Evolutionary conservation across 2,888 invertebrate species (phyloP).

Genomic region (Torymus aiolomorphi): DNA sequence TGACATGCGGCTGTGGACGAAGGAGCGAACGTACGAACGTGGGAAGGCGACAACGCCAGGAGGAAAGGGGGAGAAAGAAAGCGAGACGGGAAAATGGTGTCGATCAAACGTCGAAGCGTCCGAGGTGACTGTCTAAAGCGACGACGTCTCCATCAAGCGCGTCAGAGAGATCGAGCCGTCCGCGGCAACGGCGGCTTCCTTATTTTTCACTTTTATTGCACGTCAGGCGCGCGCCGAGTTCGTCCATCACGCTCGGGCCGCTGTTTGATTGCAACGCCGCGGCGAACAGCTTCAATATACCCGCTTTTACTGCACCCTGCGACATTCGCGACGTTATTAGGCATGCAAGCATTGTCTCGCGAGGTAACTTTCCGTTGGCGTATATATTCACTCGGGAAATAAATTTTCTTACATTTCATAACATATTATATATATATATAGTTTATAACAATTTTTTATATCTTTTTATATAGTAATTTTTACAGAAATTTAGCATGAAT

Average conservation of each 20-base stretch:
- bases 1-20: conserved; percentile 31
- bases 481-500: no score
- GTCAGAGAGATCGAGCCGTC: conserved; percentile 61
- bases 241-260: conserved; percentile 42
- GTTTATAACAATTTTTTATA: no score
- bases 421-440: no score
- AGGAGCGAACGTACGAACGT: background rate
- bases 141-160: conserved; percentile 71
- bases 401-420: no score
- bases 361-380: no score
- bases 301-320: no score
- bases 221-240: conserved; percentile 47
- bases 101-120: conserved; percentile 67
- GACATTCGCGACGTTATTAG: no score
- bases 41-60: no score
- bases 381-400: no score
- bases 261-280: conserved; percentile 23
- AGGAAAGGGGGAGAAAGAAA: background rate
- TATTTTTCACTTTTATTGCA: conserved; percentile 66
- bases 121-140: conserved; percentile 59
- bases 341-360: no score
- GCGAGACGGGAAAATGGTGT: conserved; percentile 60
- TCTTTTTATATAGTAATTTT: no score
- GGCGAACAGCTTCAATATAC: no score
- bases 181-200: conserved; percentile 38